phyloP scores from a whole-genome alignment of 2,888 invertebrate genomes.

The Homarus gammarus region DNA sequence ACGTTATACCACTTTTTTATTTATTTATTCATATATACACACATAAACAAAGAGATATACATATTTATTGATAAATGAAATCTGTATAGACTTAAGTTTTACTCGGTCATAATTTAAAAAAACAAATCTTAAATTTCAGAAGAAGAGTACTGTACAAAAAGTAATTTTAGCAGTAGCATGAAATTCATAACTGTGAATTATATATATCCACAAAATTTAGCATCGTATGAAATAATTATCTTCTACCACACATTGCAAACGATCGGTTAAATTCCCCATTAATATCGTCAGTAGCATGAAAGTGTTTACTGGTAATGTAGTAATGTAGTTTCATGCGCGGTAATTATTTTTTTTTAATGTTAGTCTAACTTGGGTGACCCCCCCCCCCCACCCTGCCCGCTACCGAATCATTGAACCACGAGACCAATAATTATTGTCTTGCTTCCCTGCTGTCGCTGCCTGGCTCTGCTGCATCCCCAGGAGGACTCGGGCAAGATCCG shows the following conservation, averaged over 20 bases:
- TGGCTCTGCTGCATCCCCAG: background rate
- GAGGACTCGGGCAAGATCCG: conserved; percentile 30
- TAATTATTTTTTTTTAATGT: background rate
- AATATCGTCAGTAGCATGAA: too few relatives aligned
- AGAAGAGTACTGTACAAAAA: too few relatives aligned
- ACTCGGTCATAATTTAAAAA: background rate
- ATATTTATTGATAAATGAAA: background rate
- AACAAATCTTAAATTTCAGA: too few relatives aligned
- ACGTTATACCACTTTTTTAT: too few relatives aligned
- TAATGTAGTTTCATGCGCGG: too few relatives aligned
- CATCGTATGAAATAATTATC: too few relatives aligned
- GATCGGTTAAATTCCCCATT: too few relatives aligned
- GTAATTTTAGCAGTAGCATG: too few relatives aligned
- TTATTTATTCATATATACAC: background rate
- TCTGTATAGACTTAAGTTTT: background rate
- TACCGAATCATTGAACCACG: background rate
- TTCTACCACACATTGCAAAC: too few relatives aligned
- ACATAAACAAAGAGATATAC: background rate
- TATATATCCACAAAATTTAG: too few relatives aligned
- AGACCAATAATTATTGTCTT: background rate
- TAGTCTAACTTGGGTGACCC: background rate
- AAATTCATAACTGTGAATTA: too few relatives aligned
- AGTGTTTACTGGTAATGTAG: too few relatives aligned
- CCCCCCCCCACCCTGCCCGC: background rate
- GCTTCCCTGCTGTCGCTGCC: background rate